A percentile compares a stretch with the other conserved stretches of the same genome.
Conservation (phyloP, 92 coral and sea anemone species). For the Epizoanthus fatuus region DNA sequence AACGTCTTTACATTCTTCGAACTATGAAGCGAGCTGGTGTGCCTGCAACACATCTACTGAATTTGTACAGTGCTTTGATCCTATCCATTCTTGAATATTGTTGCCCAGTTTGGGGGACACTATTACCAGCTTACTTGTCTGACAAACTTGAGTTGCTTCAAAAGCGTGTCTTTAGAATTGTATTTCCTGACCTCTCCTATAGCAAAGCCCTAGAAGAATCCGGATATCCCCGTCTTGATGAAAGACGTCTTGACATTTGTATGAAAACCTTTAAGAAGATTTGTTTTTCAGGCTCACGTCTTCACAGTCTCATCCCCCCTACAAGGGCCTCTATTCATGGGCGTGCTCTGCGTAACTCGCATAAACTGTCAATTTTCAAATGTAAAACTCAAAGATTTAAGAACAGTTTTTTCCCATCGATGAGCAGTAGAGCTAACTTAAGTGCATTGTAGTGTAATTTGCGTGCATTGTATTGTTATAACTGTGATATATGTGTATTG, state of each 20-base stretch:
- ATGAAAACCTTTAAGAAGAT: constrained; percentile 33
- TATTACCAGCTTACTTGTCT: constrained; percentile 27
- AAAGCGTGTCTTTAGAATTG: constrained; percentile 47
- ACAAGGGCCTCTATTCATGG: constrained; percentile 16
- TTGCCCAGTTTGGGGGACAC: constrained; percentile 44
- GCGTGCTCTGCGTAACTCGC: neutral
- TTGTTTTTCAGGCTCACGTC: constrained; percentile 13
- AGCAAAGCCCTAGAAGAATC: constrained; percentile 23
- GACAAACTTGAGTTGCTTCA: constrained; percentile 38
- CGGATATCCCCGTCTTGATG: constrained; percentile 19
- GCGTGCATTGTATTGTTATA: neutral
- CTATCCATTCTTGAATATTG: constrained; percentile 58
- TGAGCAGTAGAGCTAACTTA: constrained; percentile 18
- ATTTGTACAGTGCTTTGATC: constrained; percentile 38
- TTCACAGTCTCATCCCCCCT: constrained; percentile 43
- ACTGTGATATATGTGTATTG: neutral
- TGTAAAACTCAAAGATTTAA: constrained; percentile 54
- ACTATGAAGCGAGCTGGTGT: constrained; percentile 57
- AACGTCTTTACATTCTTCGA: constrained; percentile 33
- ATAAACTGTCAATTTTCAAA: constrained; percentile 5
- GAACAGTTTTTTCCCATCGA: constrained; percentile 36
- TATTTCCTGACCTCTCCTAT: constrained; percentile 33
- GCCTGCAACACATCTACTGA: constrained; percentile 36
- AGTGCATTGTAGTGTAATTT: neutral
- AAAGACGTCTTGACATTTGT: constrained; percentile 31